A percentile compares a stretch with the other conserved stretches of the same genome.
phyloP scores from a whole-genome alignment of 2,113 vertebrate genomes.

The Chrysemys picta region DNA sequence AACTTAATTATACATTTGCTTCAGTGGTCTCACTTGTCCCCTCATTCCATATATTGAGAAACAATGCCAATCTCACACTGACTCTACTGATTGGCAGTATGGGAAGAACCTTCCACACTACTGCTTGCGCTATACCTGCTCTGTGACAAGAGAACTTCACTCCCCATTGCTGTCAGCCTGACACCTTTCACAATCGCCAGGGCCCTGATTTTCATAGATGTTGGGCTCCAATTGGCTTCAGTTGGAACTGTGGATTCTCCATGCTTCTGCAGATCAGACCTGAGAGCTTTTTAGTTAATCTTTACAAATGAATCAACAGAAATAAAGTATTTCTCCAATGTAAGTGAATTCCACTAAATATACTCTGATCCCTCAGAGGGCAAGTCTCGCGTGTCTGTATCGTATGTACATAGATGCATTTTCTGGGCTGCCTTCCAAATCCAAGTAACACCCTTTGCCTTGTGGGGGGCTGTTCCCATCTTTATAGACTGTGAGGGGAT shows the following conservation, averaged over 20 bases:
- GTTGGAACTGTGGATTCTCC: background rate
- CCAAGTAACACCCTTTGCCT: background rate
- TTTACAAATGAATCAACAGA: background rate
- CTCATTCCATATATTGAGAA: too few relatives aligned
- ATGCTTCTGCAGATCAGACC: background rate
- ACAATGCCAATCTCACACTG: too few relatives aligned
- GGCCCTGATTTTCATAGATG: background rate
- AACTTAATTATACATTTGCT: background rate
- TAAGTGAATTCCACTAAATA: background rate
- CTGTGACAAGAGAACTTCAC: background rate
- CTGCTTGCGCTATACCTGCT: background rate
- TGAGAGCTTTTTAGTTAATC: background rate
- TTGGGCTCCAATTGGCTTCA: background rate
- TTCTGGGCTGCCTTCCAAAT: background rate
- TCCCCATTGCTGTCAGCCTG: background rate
- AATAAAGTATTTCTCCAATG: background rate
- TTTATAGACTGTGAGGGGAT: conserved; percentile 88
- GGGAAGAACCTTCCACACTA: background rate
- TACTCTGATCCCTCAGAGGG: background rate
- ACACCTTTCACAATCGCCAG: background rate
- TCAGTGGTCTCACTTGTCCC: too few relatives aligned
- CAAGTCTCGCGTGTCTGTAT: background rate
- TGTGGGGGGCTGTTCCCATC: background rate
- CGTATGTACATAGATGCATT: background rate
- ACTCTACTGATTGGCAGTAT: background rate